Base-by-base conservation (phyloP, 2,797 vertebrate species). In the Ataeniobius toweri region DNA sequence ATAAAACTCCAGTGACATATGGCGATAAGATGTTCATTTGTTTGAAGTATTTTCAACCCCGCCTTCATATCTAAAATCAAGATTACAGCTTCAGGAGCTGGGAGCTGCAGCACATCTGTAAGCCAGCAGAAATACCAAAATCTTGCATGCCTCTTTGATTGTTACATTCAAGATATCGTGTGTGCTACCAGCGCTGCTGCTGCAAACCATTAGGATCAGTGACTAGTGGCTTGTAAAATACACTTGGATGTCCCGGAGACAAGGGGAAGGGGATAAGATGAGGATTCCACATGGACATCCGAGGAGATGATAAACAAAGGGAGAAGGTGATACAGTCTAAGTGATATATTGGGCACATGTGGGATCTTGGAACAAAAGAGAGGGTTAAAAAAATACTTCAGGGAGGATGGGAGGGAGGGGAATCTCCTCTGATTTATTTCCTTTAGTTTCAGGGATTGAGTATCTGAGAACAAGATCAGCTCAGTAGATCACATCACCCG, bases 131-230 rank as follows among this genome's bases (percentile, higher is more conserved):
- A 98, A 98, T 98, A 96, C 97, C 96, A 93, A 96, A 95, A 96
- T 96, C 96, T 95, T 94, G 94, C 96, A 92, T 95, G 95, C 92
- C 95, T 95, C 96, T 98, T 98, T 99, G 97, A 98, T 97, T 99
- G 97, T 97, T 98, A 98, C 97, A 98, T 98, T 98, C 94, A 96
- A 97, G 96, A 96, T 99, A 97, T 98, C 96, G 95, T 97, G 95
- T 98, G 96, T 93, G 96, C 97, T 97, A 98, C 96, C 94, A 96
- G 95, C 95, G 95, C 96, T 94, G 95, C 96, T 97, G 96, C 97
- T 98, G 97, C 95, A 96, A 98, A 94, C 95, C 97, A 98, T 98
- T 98, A 97, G 94, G 92, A 94, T 93, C 96, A 93, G 92, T 96
- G 96, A 96, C 96, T 93, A 92, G 89, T 91, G 91, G 96, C 97